A percentile compares a stretch with the other conserved stretches of the same genome.
These are phyloP conservation scores for Lithophane ornitopus DNA, from an alignment of 2,888 invertebrate genomes.

Conservation along the genomic window DNA sequence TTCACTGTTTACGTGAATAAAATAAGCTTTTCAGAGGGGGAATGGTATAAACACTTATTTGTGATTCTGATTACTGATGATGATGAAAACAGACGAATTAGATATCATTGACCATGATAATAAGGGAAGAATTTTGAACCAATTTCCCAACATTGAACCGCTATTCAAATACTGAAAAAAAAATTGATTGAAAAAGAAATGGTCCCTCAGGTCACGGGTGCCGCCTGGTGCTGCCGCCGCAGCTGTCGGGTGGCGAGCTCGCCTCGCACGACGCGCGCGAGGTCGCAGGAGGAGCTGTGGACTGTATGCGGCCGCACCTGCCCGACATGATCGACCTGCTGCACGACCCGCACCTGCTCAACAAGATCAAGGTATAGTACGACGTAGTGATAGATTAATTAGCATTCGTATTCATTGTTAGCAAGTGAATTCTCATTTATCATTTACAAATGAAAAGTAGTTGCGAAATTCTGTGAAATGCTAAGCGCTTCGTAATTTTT, in stretches of 20 bases:
- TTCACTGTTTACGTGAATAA: too few relatives aligned
- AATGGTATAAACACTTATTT: neutral
- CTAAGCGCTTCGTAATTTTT: too few relatives aligned
- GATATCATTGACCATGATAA: slow-evolving; percentile 1
- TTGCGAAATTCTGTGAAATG: too few relatives aligned
- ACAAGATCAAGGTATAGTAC: slow-evolving; percentile 94
- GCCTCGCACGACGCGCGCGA: slow-evolving; percentile 83
- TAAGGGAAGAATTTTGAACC: neutral
- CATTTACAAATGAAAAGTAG: too few relatives aligned
- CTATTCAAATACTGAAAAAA: neutral
- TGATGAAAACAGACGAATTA: neutral
- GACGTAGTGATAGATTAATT: too few relatives aligned
- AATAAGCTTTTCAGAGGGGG: too few relatives aligned
- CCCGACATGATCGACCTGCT: slow-evolving; percentile 98
- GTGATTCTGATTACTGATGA: neutral
- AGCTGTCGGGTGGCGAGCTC: slow-evolving; percentile 72
- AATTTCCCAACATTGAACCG: neutral
- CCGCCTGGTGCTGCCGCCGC: slow-evolving; percentile 93
- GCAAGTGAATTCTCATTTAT: too few relatives aligned
- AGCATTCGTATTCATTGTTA: too few relatives aligned
- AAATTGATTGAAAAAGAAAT: neutral
- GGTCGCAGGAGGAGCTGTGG: slow-evolving; percentile 96
- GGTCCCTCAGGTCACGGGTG: slow-evolving; percentile 81
- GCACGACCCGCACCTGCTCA: slow-evolving; percentile 98
- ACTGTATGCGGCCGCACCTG: slow-evolving; percentile 97